Evolutionary conservation across 2,888 invertebrate species (phyloP).

Genomic region (Glaucopsyche alexis): DNA sequence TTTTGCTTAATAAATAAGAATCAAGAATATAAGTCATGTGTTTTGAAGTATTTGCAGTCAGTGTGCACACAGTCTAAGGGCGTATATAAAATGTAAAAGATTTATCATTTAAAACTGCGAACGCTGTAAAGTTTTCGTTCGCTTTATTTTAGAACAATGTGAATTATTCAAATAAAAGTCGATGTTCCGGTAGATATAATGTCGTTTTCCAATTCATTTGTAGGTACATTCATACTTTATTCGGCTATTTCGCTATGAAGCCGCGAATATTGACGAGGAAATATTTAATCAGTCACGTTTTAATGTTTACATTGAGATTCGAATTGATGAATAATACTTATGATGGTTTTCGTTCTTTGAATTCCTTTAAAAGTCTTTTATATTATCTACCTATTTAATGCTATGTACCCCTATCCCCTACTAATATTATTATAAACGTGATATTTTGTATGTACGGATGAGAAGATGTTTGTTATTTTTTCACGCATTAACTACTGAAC

Average conservation of each 20-base stretch:
- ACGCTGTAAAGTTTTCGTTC: background rate
- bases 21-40: too few relatives aligned
- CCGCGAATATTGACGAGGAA: background rate
- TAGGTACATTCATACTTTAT: background rate
- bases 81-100: background rate
- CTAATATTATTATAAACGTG: too few relatives aligned
- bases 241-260: background rate
- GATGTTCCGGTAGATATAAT: constrained; percentile 1
- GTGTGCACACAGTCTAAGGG: background rate
- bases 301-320: background rate
- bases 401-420: background rate
- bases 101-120: background rate
- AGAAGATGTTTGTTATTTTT: too few relatives aligned
- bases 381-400: background rate
- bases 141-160: constrained; percentile 2
- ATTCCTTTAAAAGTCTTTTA: background rate
- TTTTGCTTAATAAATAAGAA: too few relatives aligned
- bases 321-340: background rate
- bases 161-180: constrained; percentile 17
- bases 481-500: too few relatives aligned
- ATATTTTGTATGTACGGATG: too few relatives aligned
- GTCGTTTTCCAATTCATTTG: constrained; percentile 15
- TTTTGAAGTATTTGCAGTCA: too few relatives aligned
- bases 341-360: background rate
- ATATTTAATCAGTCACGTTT: background rate